phyloP scores from a whole-genome alignment of 2,113 vertebrate genomes.

The Antigone vipio region DNA sequence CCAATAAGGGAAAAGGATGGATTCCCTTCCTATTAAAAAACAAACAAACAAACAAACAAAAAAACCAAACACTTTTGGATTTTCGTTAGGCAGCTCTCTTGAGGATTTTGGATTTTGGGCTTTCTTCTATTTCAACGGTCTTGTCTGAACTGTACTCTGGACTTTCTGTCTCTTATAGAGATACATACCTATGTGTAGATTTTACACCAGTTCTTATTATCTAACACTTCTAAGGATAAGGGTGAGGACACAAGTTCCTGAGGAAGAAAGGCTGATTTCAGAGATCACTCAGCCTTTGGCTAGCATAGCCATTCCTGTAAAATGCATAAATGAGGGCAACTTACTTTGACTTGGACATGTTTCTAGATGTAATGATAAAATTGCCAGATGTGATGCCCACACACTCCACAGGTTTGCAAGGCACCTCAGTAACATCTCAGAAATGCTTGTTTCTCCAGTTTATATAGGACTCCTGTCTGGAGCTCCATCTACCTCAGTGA shows the following conservation, averaged over 20 bases:
- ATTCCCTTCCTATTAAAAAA: not conserved
- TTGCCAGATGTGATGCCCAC: not conserved
- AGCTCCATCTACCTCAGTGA: not conserved
- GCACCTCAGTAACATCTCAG: not conserved
- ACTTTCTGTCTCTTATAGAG: not conserved
- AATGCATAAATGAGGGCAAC: not conserved
- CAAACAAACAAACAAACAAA: not conserved
- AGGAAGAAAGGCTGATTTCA: not conserved
- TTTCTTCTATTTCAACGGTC: not conserved
- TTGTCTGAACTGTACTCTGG: not conserved
- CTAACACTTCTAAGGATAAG: not conserved
- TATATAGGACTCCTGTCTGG: not conserved
- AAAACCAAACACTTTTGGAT: too few relatives aligned
- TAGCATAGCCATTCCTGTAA: not conserved
- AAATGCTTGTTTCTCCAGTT: not conserved
- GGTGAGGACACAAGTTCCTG: not conserved
- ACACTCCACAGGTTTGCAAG: not conserved
- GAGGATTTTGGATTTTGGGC: not conserved
- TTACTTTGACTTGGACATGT: not conserved
- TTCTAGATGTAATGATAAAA: not conserved
- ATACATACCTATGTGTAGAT: not conserved
- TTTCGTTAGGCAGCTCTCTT: not conserved
- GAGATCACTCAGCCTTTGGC: not conserved
- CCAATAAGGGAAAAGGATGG: not conserved
- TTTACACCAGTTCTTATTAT: not conserved